Evolutionary conservation across 2,797 vertebrate genomes (phyloP).

Genomic region (Ataeniobius toweri): DNA sequence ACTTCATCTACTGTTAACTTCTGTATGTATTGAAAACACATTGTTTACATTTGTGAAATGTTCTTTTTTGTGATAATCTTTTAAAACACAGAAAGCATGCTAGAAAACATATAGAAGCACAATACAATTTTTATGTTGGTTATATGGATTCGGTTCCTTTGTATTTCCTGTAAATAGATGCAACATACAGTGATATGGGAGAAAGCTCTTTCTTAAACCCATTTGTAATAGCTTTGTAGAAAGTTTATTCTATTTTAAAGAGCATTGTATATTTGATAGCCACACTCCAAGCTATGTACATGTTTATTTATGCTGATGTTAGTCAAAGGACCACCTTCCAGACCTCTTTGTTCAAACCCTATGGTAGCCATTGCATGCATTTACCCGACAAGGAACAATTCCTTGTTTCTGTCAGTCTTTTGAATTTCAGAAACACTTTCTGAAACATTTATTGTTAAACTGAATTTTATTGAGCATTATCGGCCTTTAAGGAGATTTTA

Average conservation of each 20-base stretch:
- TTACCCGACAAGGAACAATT: conserved; percentile 41
- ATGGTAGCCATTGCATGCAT: conserved; percentile 60
- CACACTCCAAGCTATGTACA: conserved; percentile 59
- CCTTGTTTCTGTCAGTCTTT: conserved; percentile 11
- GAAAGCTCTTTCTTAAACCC: conserved; percentile 71
- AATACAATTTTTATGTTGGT: conserved; percentile 62
- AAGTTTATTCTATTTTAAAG: conserved; percentile 78
- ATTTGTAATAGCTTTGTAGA: conserved; percentile 82
- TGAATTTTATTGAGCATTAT: conserved; percentile 30
- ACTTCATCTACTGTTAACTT: not conserved
- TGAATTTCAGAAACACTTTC: conserved; percentile 31
- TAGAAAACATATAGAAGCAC: conserved; percentile 60
- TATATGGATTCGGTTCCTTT: conserved; percentile 54
- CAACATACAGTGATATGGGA: conserved; percentile 61
- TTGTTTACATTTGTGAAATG: conserved; percentile 66
- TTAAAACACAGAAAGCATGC: conserved; percentile 65
- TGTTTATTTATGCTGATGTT: conserved; percentile 71
- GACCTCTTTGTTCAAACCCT: conserved; percentile 42
- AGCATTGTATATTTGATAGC: conserved; percentile 79
- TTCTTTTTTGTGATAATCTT: conserved; percentile 53
- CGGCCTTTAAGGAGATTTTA: conserved; percentile 33
- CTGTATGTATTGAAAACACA: conserved; percentile 41
- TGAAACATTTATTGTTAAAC: conserved; percentile 35
- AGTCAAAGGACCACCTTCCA: conserved; percentile 38
- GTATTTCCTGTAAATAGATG: conserved; percentile 74